A percentile compares a stretch with the other conserved stretches of the same genome.
These are phyloP conservation scores for Aurelia sp. DNA, from an alignment of 30 jellyfish, hydroid and myxozoan species.

Conservation along the genomic window DNA sequence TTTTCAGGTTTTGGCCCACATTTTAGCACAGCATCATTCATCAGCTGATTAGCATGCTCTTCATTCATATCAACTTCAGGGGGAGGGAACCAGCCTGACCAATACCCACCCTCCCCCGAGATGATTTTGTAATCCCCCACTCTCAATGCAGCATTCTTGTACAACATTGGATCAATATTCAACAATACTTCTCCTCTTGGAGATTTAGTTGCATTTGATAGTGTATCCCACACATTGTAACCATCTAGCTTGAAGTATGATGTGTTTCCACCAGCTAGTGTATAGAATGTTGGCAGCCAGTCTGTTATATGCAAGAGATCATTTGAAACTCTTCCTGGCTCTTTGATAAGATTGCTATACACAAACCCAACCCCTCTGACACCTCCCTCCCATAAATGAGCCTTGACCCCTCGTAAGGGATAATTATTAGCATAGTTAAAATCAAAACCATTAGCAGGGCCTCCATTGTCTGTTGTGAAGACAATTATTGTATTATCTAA, in stretches of 20 bases:
- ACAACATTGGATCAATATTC: slow-evolving; percentile 84
- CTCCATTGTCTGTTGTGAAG: slow-evolving; percentile 97
- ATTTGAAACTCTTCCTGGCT: slow-evolving; percentile 82
- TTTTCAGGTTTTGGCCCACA: slow-evolving; percentile 80
- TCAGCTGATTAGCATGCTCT: slow-evolving; percentile 5
- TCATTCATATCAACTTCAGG: slow-evolving; percentile 52
- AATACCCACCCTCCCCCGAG: slow-evolving; percentile 53
- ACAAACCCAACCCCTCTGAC: slow-evolving; percentile 93
- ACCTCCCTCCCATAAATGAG: slow-evolving; percentile 97
- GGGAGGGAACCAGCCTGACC: slow-evolving; percentile 96
- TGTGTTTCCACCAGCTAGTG: slow-evolving; percentile 83
- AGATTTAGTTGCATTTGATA: slow-evolving; percentile 42
- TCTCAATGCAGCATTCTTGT: slow-evolving; percentile 84
- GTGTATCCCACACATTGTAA: slow-evolving; percentile 72
- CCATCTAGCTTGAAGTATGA: slow-evolving; percentile 69
- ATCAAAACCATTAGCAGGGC: slow-evolving; percentile 98
- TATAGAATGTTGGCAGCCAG: slow-evolving; percentile 91
- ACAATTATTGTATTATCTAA: slow-evolving; percentile 81
- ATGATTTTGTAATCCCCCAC: slow-evolving; percentile 87
- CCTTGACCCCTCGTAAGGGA: slow-evolving; percentile 94
- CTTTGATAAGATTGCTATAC: slow-evolving; percentile 72
- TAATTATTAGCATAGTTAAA: slow-evolving; percentile 87
- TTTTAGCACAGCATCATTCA: slow-evolving; percentile 50
- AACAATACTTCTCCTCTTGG: slow-evolving; percentile 86
- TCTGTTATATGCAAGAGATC: slow-evolving; percentile 89